Percentiles rank a stretch among this genome's conserved stretches.
Conservation (phyloP, 1,140 invertebrate genomes). For the Megalonaias nervosa region DNA sequence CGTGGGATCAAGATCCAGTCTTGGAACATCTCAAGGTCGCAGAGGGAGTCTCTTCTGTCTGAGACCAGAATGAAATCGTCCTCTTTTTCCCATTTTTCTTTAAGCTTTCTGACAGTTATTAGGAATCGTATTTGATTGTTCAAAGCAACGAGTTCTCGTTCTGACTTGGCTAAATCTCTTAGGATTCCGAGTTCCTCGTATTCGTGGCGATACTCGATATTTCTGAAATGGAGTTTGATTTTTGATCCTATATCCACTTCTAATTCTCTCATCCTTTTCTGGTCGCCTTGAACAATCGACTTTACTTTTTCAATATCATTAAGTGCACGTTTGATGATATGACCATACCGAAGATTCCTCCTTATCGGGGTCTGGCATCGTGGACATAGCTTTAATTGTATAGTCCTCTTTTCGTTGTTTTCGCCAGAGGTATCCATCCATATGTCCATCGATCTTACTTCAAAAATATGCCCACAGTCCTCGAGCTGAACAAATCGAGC, state of each 20-base stretch:
- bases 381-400: slow-evolving; percentile 77
- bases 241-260: slow-evolving; percentile 8
- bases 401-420: slow-evolving; percentile 65
- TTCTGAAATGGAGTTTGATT: too few species aligned
- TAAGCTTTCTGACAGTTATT: slow-evolving; percentile 3
- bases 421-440: slow-evolving; percentile 71
- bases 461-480: slow-evolving; percentile 53
- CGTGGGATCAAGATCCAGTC: slow-evolving; percentile 23
- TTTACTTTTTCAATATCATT: slow-evolving; percentile 44
- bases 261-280: slow-evolving; percentile 8
- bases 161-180: slow-evolving; percentile 7
- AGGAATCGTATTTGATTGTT: slow-evolving; percentile 15
- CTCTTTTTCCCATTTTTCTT: slow-evolving; percentile 14
- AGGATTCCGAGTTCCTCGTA: too few species aligned
- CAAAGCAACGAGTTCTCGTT: slow-evolving; percentile 22
- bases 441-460: slow-evolving; percentile 48
- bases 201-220: too few species aligned
- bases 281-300: slow-evolving; percentile 48
- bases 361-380: slow-evolving; percentile 77
- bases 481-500: slow-evolving; percentile 50
- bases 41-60: slow-evolving; percentile 3
- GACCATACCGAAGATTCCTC: slow-evolving; percentile 76
- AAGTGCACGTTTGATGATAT: slow-evolving; percentile 73
- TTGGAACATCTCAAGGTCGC: slow-evolving; percentile 2
- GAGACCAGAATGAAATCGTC: not conserved